A percentile compares a stretch with the other conserved stretches of the same genome.
phyloP scores from a whole-genome alignment of 2,113 vertebrate genomes.

The Castor canadensis region DNA sequence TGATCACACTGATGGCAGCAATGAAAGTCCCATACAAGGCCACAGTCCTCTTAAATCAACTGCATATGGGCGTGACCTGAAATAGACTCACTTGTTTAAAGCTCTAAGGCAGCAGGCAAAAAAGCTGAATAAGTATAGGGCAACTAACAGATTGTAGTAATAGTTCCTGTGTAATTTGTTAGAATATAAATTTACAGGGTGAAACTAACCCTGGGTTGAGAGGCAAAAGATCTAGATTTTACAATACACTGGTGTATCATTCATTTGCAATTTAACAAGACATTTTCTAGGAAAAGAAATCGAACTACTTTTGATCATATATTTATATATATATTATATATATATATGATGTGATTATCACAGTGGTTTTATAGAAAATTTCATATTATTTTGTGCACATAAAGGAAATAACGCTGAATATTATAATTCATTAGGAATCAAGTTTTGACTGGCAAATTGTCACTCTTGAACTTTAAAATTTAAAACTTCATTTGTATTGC shows the following conservation, averaged over 20 bases:
- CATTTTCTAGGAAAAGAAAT: conserved; percentile 1
- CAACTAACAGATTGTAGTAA: conserved; percentile 43
- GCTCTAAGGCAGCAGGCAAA: neutral
- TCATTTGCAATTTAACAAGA: conserved; percentile 52
- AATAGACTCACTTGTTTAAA: conserved; percentile 53
- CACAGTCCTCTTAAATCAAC: neutral
- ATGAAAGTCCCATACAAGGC: conserved; percentile 32
- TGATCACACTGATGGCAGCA: conserved; percentile 17
- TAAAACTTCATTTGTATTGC: neutral
- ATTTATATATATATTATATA: no score
- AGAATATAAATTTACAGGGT: conserved; percentile 56
- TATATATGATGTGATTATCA: neutral
- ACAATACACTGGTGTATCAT: neutral
- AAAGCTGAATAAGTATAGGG: neutral
- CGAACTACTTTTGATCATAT: neutral
- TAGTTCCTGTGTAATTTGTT: conserved; percentile 27
- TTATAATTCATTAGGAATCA: neutral
- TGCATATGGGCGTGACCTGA: neutral
- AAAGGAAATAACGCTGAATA: neutral
- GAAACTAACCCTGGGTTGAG: conserved; percentile 26
- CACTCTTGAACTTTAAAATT: conserved; percentile 20
- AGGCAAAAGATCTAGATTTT: conserved; percentile 31
- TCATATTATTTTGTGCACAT: neutral
- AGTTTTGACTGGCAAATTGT: neutral
- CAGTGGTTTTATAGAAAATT: conserved; percentile 24